Evolutionary conservation across 2,888 invertebrate genomes (phyloP).

Genomic region (Apamea monoglypha): DNA sequence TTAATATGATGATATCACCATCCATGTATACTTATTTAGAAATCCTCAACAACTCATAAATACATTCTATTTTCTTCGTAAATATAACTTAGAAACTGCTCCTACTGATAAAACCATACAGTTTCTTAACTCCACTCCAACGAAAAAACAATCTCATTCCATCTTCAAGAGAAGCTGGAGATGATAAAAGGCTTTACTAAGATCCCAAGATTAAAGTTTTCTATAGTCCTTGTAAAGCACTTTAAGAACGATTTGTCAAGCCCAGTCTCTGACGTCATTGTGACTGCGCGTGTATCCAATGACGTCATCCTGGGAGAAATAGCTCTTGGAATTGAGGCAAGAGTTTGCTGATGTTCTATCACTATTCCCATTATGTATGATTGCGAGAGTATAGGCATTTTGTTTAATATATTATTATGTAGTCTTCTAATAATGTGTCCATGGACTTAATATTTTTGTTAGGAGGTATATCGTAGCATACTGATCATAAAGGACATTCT

Average conservation of each 20-base stretch:
- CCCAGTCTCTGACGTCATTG: slow-evolving; percentile 61
- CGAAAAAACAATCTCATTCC: slow-evolving; percentile 20
- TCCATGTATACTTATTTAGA: background rate
- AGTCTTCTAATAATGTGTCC: background rate
- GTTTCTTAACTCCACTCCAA: background rate
- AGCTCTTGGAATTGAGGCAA: slow-evolving; percentile 55
- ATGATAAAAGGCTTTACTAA: slow-evolving; percentile 14
- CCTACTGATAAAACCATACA: background rate
- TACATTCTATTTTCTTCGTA: background rate
- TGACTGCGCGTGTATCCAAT: slow-evolving; percentile 37
- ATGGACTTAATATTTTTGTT: slow-evolving; percentile 5
- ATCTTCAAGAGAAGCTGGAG: slow-evolving; percentile 1
- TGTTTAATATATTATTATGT: slow-evolving; percentile 8
- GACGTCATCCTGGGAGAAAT: slow-evolving; percentile 57
- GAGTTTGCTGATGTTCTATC: slow-evolving; percentile 58
- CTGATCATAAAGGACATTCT: background rate
- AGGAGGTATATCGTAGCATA: background rate
- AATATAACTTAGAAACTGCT: slow-evolving; percentile 6
- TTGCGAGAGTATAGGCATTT: slow-evolving; percentile 19
- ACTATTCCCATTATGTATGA: slow-evolving; percentile 45
- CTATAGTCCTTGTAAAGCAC: slow-evolving; percentile 25
- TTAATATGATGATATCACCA: background rate
- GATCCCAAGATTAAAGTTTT: slow-evolving; percentile 40
- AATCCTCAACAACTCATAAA: no score
- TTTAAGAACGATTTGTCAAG: slow-evolving; percentile 47